phyloP scores from a whole-genome alignment of 1,140 invertebrate species.

The Cephus cinctus region DNA sequence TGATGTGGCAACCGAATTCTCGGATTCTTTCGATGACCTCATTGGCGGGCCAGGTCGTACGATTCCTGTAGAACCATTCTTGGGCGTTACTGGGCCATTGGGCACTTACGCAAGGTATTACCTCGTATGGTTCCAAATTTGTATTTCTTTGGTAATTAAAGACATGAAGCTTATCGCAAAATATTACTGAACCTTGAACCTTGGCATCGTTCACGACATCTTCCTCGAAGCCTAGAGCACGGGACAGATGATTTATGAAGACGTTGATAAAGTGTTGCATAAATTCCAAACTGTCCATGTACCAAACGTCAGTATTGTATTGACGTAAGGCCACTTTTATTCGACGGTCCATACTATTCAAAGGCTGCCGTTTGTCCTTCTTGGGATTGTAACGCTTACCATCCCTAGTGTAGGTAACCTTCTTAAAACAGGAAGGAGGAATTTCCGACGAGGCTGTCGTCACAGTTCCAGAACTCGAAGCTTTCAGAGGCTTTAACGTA shows the following conservation, averaged over 20 bases:
- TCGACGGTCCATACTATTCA: conserved; percentile 48
- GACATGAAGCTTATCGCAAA: conserved; percentile 51
- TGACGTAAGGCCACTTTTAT: conserved; percentile 47
- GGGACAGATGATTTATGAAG: conserved; percentile 58
- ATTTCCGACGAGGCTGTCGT: conserved; percentile 14
- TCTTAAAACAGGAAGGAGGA: conserved; percentile 38
- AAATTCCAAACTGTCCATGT: conserved; percentile 62
- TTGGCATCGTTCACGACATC: conserved; percentile 52
- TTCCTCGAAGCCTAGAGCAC: conserved; percentile 54
- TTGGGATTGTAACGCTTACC: conserved; percentile 35
- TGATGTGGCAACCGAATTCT: conserved; percentile 66
- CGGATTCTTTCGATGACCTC: conserved; percentile 65
- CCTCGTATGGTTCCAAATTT: conserved; percentile 56
- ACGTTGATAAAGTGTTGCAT: conserved; percentile 64
- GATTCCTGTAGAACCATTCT: conserved; percentile 62
- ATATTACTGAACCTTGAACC: conserved; percentile 61
- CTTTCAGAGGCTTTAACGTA: conserved; percentile 38
- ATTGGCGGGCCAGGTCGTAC: conserved; percentile 66
- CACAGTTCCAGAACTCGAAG: conserved; percentile 41
- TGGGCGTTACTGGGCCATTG: conserved; percentile 67
- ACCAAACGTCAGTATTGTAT: conserved; percentile 55
- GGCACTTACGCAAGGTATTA: conserved; percentile 64
- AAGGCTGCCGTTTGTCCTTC: conserved; percentile 19
- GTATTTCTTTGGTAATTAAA: conserved; percentile 33
- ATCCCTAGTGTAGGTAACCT: conserved; percentile 29